These are phyloP conservation scores for Lumbricus terrestris DNA, from an alignment of 2,888 invertebrate species.

Conservation along the genomic window DNA sequence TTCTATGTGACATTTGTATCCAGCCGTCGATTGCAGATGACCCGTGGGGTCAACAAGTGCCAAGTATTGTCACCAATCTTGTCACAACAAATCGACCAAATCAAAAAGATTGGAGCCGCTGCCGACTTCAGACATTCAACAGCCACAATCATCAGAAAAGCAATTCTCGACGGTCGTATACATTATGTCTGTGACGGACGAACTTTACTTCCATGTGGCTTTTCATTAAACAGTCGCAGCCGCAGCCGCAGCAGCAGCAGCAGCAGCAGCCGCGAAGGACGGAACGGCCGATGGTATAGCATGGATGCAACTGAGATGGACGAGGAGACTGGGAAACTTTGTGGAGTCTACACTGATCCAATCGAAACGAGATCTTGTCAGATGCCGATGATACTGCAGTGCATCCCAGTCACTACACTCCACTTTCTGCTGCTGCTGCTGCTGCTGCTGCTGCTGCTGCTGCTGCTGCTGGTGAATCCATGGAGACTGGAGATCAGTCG, in stretches of 20 bases:
- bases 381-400: conserved; percentile 3
- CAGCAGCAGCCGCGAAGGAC: not conserved
- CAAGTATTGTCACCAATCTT: not conserved
- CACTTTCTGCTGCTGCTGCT: too few species aligned
- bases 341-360: not conserved
- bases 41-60: not conserved
- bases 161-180: not conserved
- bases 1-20: not conserved
- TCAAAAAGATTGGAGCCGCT: not conserved
- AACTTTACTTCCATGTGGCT: too few species aligned
- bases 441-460: too few species aligned
- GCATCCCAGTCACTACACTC: not conserved
- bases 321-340: not conserved
- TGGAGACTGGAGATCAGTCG: not conserved
- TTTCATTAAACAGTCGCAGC: not conserved
- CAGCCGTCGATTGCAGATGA: not conserved
- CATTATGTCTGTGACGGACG: not conserved
- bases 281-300: not conserved
- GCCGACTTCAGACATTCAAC: not conserved
- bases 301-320: not conserved
- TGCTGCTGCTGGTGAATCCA: not conserved
- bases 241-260: not conserved
- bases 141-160: not conserved
- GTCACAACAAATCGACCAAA: not conserved
- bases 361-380: conserved; percentile 3